Evolutionary conservation across 2,888 invertebrate species (phyloP), one percentile per base, ranked within the genome.

Genomic region (Sinelater perroti): DNA sequence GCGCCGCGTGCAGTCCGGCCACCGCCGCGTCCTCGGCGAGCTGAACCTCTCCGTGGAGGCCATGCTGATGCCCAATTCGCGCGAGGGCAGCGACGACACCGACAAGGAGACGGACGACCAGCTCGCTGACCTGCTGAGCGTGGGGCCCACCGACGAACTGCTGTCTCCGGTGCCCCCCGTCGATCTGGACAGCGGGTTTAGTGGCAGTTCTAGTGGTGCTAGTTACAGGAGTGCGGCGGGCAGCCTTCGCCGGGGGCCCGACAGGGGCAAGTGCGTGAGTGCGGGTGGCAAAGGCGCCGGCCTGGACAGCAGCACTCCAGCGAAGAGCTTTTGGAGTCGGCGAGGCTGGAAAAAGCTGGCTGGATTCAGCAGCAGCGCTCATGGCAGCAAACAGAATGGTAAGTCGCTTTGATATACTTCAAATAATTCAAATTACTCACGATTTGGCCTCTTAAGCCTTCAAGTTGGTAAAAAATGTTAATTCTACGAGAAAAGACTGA

Each of bases 31-130:
- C 66, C 83, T 94, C 62, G 93, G 91, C 35, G 92, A 94, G 77
- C 80, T 94, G 57, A 93, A 93, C 81, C 83, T 94, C 59, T 90
- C 93, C 67, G 90, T 78, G 35, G 93, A 94, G 79, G 93, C 91
- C 36, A 93, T 94, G 92, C 79, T 94, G 64, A 94, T 93, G 93
- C 93, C 93, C 11, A 79, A 80, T 68, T 80, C 81, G 16, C 79
- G 81, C 8, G 79, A 80, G 57, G 77, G 78, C 36, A 84, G 83
- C 79, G 86, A 83, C 65, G 85, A 82, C 65, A 86, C 85, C 44
- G 87, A 86, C 74, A 61, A 72, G n/a, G 83, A 86, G 70, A 83
- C 82, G 63, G 82, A 82, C 71, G 85, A 85, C 72, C 85, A 84
- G 72, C 80, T 85, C 62, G 84, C 85, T 68, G 88, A 89, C 73